phyloP scores from a whole-genome alignment of 1,140 invertebrate species.

The Drosophila lacertosa region DNA sequence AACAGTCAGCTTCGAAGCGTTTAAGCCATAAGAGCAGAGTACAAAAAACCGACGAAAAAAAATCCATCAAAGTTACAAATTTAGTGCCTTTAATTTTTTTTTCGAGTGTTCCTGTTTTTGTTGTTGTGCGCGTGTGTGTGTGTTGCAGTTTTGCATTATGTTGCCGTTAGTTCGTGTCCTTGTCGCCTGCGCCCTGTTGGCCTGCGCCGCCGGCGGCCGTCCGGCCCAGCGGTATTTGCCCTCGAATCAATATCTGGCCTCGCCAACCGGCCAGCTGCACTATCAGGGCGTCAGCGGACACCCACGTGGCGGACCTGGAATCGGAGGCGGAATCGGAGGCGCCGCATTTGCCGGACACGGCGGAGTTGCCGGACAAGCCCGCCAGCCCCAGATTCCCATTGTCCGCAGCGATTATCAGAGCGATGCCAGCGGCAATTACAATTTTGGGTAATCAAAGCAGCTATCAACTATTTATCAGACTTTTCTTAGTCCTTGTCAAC shows the following conservation, averaged over 20 bases:
- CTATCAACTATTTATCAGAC: background rate
- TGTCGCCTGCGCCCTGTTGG: conserved; percentile 34
- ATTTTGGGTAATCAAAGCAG: conserved; percentile 85
- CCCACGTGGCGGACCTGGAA: conserved; percentile 31
- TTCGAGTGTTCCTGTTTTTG: conserved; percentile 23
- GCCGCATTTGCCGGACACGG: background rate
- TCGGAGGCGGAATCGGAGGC: background rate
- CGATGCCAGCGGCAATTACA: conserved; percentile 86
- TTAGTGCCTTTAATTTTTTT: background rate
- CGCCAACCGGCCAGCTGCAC: conserved; percentile 63
- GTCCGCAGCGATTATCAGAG: conserved; percentile 85
- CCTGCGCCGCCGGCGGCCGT: conserved; percentile 32
- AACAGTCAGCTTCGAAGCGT: conserved; percentile 58
- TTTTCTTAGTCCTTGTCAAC: too few species aligned
- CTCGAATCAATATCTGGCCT: conserved; percentile 57
- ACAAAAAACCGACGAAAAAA: background rate
- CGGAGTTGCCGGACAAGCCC: conserved; percentile 18
- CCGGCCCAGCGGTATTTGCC: conserved; percentile 69
- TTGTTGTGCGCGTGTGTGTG: conserved; percentile 19
- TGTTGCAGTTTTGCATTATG: conserved; percentile 35
- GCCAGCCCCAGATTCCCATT: conserved; percentile 83
- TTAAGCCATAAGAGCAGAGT: conserved; percentile 15
- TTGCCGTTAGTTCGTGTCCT: conserved; percentile 33
- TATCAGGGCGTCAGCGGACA: conserved; percentile 69
- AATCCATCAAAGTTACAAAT: background rate